Evolutionary conservation across 2,797 vertebrate genomes (phyloP), one percentile per base, ranked within the genome.

Genomic region (Lepilemur ruficaudatus): DNA sequence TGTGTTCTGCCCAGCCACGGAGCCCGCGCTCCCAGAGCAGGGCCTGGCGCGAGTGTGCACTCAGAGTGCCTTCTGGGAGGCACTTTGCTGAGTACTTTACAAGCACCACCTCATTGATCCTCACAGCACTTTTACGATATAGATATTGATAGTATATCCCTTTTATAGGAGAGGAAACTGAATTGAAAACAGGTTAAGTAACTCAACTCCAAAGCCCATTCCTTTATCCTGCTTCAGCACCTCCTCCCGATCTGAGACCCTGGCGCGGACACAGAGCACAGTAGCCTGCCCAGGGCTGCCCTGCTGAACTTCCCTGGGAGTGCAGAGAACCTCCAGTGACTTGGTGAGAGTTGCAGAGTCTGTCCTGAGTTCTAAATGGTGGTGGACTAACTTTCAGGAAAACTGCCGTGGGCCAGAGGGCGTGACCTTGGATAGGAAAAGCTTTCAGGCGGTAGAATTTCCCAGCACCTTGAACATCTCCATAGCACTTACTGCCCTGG

Each of bases 21-120:
- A 28, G 20, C 63, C 41, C 50, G 35, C 25, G n/a, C 4, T 3
- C 55, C 13, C 52, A 57, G 18, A 30, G 35, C 23, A 13, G 17
- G 52, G 41, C 81, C 35, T 4, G 2, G 35, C 30, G 48, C 10
- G 8, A 25, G 18, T 0, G 0, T 38, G 18, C 0, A 1, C 57
- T 41, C 55, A 8, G 61, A 6, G 50, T 61, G 17, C 73, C 70
- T 79, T 43, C 75, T 22, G 23, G 9, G 4, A 30, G 35, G 41
- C 2, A 23, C 43, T 75, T 61, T n/a, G 38, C 38, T 8, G 12
- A 76, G n/a, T 0, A 2, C 20, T 11, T 5, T 18, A 43, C 12
- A 61, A 70, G n/a, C 41, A 17, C 90, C 52, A 38, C 38, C 65
- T 91, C 4, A 0, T 41, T 69, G 55, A 22, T 75, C 38, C 63